Evolutionary conservation across 2,888 invertebrate species (phyloP).

Genomic region (Rhogogaster chlorosoma): DNA sequence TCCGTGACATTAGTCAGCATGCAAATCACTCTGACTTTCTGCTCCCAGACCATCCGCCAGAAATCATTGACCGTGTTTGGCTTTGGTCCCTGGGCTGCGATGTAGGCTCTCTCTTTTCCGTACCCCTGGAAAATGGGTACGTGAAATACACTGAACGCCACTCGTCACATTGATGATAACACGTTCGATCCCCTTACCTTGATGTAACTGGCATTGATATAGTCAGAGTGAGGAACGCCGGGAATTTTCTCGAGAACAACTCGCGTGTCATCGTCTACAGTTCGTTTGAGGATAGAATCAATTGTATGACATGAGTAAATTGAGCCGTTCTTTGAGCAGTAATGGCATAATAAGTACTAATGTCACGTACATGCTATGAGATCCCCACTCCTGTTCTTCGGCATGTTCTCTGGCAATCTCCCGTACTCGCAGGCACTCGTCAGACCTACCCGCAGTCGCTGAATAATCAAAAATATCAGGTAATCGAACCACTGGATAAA

Average conservation of each 20-base stretch:
- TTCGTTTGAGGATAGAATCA: neutral
- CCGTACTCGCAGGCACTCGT: conserved; percentile 76
- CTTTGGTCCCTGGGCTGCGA: conserved; percentile 76
- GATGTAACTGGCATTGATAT: conserved; percentile 61
- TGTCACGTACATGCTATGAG: conserved; percentile 77
- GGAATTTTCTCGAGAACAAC: conserved; percentile 76
- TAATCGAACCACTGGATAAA: neutral
- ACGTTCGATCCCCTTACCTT: conserved; percentile 69
- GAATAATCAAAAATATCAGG: conserved; percentile 49
- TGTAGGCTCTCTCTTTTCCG: conserved; percentile 66
- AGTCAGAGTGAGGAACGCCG: conserved; percentile 70
- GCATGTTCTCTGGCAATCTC: conserved; percentile 73
- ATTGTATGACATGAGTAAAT: neutral
- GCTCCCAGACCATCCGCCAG: conserved; percentile 79
- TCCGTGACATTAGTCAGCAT: conserved; percentile 79
- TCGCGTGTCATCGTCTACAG: conserved; percentile 78
- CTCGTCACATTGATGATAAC: neutral
- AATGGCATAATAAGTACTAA: too few species aligned
- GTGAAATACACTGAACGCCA: neutral
- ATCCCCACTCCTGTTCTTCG: conserved; percentile 78
- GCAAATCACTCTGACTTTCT: conserved; percentile 77
- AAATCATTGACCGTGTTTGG: conserved; percentile 75
- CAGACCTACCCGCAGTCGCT: conserved; percentile 76
- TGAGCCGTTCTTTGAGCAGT: too few species aligned
- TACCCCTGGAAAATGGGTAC: too few species aligned